Evolutionary conservation across 2,113 vertebrate genomes (phyloP).

Genomic region (Marmota flaviventris): DNA sequence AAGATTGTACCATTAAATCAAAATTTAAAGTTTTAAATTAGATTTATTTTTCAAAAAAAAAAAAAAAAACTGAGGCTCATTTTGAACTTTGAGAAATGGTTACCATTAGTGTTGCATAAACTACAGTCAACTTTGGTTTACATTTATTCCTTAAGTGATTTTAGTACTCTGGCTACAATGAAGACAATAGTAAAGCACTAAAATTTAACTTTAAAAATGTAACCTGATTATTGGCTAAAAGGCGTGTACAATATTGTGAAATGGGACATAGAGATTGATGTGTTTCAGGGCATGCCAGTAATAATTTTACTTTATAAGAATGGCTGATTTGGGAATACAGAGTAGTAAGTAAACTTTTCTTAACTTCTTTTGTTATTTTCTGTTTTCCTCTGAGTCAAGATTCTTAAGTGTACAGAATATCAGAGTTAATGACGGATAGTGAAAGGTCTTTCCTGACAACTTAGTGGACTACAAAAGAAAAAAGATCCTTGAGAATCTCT

Average conservation of each 20-base stretch:
- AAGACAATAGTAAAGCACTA: neutral
- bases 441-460: neutral
- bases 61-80: neutral
- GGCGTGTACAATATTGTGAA: neutral
- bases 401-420: neutral
- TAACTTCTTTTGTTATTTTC: neutral
- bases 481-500: neutral
- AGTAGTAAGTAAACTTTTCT: neutral
- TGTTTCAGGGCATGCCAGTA: neutral
- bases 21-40: neutral
- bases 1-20: neutral
- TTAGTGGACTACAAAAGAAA: neutral
- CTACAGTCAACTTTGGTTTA: neutral
- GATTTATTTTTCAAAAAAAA: neutral
- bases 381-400: neutral
- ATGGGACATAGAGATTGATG: neutral
- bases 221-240: neutral
- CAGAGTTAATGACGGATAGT: neutral
- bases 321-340: neutral
- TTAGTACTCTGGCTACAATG: neutral
- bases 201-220: neutral
- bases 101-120: neutral
- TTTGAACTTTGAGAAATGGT: conserved; percentile 43
- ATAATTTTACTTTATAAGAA: conserved; percentile 11
- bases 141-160: neutral